Percentiles rank a stretch among this genome's conserved stretches.
phyloP scores from a whole-genome alignment of 2,888 invertebrate species.

The Masnerella sp. region DNA sequence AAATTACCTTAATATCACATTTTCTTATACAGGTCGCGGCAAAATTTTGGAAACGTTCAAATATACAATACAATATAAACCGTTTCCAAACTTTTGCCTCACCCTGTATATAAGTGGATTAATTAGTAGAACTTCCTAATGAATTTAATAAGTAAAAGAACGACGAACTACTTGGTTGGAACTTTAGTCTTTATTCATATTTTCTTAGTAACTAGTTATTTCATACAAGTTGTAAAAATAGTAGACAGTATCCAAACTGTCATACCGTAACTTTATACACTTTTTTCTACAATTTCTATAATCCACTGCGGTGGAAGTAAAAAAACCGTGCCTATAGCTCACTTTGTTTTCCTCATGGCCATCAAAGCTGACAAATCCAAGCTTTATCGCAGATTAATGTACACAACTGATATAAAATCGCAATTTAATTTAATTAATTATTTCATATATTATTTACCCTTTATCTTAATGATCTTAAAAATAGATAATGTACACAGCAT shows the following conservation, averaged over 20 bases:
- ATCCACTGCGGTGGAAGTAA: conserved; percentile 59
- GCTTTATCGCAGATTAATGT: conserved; percentile 24
- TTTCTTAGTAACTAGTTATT: conserved; percentile 71
- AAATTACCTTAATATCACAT: no score
- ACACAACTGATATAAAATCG: conserved; percentile 20
- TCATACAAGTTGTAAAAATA: conserved; percentile 77
- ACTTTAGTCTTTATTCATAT: conserved; percentile 66
- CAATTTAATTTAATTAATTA: background rate
- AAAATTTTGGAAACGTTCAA: no score
- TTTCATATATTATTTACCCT: background rate
- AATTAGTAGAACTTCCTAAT: no score
- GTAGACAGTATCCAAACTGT: conserved; percentile 75
- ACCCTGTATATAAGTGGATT: no score
- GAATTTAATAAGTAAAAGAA: no score
- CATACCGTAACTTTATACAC: conserved; percentile 66
- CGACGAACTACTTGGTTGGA: conserved; percentile 53
- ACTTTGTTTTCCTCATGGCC: no score
- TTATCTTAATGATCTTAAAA: conserved; percentile 5
- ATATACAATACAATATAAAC: no score
- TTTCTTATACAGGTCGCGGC: no score
- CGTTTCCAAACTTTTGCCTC: no score
- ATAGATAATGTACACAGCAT: conserved; percentile 20
- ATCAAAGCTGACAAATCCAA: conserved; percentile 25
- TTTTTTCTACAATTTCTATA: conserved; percentile 60
- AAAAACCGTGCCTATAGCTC: no score